phyloP scores from a whole-genome alignment of 2,888 invertebrate genomes.

The Tanypteryx hageni region DNA sequence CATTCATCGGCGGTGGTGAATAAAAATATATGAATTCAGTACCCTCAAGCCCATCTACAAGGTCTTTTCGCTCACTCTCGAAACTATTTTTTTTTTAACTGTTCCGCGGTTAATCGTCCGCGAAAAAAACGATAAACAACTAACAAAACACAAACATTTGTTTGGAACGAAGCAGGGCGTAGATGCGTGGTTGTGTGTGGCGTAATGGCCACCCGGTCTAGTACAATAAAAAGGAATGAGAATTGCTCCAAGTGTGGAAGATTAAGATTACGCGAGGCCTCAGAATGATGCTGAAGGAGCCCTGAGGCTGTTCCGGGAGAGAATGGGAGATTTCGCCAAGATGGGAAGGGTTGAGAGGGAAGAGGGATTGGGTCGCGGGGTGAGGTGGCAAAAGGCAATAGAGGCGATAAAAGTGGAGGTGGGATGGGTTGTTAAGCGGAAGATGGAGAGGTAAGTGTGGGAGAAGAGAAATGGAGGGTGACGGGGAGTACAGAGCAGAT shows the following conservation, averaged over 20 bases:
- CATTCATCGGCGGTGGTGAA: too few relatives aligned
- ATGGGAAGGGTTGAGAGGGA: too few relatives aligned
- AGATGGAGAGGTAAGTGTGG: background rate
- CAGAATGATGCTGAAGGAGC: background rate
- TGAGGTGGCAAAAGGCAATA: background rate
- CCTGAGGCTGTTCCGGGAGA: background rate
- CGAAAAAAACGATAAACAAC: background rate
- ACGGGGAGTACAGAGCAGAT: too few relatives aligned
- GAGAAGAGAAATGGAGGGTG: too few relatives aligned
- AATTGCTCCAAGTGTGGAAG: constrained; percentile 33
- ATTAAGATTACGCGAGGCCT: constrained; percentile 39
- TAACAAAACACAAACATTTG: constrained; percentile 11
- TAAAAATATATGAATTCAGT: too few relatives aligned
- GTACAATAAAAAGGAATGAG: constrained; percentile 38
- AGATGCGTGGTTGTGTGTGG: background rate
- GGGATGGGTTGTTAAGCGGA: background rate
- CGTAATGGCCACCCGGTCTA: background rate
- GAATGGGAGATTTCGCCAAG: background rate
- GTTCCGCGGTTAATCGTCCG: background rate
- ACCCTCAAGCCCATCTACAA: too few relatives aligned
- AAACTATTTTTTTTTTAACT: too few relatives aligned
- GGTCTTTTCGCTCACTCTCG: too few relatives aligned
- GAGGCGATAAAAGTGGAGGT: constrained; percentile 8
- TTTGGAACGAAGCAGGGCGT: background rate
- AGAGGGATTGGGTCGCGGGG: too few relatives aligned